Evolutionary conservation across 2,888 invertebrate genomes (phyloP).

Genomic region (Argyresthia albistria): DNA sequence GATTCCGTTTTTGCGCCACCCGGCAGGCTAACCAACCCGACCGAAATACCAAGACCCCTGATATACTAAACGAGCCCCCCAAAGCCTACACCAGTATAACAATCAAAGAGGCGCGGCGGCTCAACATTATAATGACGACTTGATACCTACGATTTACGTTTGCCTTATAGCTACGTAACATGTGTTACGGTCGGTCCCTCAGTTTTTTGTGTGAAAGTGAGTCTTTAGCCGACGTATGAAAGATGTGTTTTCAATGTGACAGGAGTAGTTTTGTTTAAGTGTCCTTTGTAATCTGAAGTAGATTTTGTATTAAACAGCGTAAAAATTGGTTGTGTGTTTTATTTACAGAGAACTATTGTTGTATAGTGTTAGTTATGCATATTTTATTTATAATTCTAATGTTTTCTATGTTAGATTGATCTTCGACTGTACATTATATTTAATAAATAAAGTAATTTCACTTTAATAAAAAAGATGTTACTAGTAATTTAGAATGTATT

Average conservation of each 20-base stretch:
- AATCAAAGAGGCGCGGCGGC: fast-evolving
- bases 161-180: slow-evolving; percentile 3
- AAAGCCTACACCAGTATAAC: slow-evolving; percentile 6
- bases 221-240: background rate
- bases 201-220: background rate
- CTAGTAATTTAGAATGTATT: too few relatives aligned
- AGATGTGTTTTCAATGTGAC: background rate
- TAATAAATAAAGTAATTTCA: too few relatives aligned
- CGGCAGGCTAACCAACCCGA: slow-evolving; percentile 16
- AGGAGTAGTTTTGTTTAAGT: background rate
- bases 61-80: background rate
- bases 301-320: background rate
- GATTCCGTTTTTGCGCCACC: slow-evolving; percentile 63
- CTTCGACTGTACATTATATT: too few relatives aligned
- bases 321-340: background rate
- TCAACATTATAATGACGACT: slow-evolving; percentile 12
- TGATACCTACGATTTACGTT: background rate
- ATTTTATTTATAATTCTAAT: too few relatives aligned
- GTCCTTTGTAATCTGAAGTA: background rate
- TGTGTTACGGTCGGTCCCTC: background rate
- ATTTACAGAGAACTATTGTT: too few relatives aligned
- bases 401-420: too few relatives aligned
- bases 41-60: background rate
- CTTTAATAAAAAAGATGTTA: too few relatives aligned
- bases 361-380: too few relatives aligned